Base-by-base conservation (phyloP, 1,140 invertebrate genomes). In the Rhizoglyphus robini region DNA sequence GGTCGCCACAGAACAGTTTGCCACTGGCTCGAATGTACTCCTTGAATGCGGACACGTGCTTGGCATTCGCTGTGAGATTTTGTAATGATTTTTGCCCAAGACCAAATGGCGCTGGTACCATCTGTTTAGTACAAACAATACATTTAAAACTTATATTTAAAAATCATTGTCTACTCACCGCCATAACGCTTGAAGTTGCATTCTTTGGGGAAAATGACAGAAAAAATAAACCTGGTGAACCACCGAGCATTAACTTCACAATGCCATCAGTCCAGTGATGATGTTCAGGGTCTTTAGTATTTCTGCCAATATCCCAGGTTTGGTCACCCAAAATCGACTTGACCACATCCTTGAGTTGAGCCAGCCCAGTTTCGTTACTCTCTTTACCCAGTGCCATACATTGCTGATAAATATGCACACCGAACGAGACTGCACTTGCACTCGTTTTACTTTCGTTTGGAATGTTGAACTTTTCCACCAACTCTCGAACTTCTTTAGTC, bases 21-120 rank as follows among this genome's bases (percentile, higher is more conserved):
- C 8, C 51, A 54, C 23, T 32, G 15, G 8, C 15, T 25, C 51
- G 51, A 54, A 54, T 54, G 20, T 54, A 54, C 8, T 25, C 51
- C 20, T 54, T 54, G 51, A 11, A 54, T 11, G 51, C 51, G 8
- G 51, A 8, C 8, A 54, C 31, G 15, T 54, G 8, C 20, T 54
- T 54, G 20, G 51, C 51, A 32, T 54, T 54, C 15, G 51, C 51
- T 8, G 51, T 54, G 8, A 54, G 20, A 32, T 54, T 54, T 54
- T 20, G 51, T 32, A 54, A 32, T 32, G 8, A 8, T 8, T 54
- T 20, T 11, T 54, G 8, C 8, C 51, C 51, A 32, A 54, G 51
- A 32, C 51, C 51, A 25, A 27, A 32, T 15, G 51, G 15, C 8
- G 51, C 20, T 25, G 51, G 20, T 11, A 11, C 51, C 8, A 54